Conservation (phyloP, 2,113 vertebrate species). For the Oreochromis spilurus region DNA sequence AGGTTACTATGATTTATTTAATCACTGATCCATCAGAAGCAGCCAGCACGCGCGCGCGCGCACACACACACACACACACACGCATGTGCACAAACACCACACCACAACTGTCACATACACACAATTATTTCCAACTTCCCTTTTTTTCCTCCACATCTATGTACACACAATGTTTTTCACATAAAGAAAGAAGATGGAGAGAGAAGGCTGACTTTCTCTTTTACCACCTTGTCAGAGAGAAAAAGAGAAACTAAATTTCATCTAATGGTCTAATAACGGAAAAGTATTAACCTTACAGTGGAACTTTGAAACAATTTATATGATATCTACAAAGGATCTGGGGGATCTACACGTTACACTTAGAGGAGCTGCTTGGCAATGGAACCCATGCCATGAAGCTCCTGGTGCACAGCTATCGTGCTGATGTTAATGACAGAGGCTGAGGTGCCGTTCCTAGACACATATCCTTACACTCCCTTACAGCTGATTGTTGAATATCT, state of each 20-base stretch:
- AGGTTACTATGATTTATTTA: constrained; percentile 74
- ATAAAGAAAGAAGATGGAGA: not conserved
- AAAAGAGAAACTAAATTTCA: not conserved
- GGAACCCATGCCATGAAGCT: not conserved
- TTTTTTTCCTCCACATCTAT: not conserved
- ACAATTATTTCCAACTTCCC: not conserved
- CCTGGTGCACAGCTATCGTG: not conserved
- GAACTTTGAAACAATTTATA: not conserved
- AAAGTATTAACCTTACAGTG: not conserved
- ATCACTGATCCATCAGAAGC: constrained; percentile 55
- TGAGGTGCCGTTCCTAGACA: not conserved
- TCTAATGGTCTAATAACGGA: not conserved
- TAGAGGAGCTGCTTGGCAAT: not conserved
- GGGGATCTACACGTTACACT: not conserved
- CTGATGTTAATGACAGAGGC: not conserved
- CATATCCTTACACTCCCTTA: not conserved
- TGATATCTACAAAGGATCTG: not conserved
- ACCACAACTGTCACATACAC: not conserved
- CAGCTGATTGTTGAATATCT: not conserved
- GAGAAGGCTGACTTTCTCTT: not conserved
- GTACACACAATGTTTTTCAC: not conserved
- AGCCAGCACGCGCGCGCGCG: not conserved
- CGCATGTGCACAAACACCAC: not conserved
- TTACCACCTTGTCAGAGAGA: not conserved
- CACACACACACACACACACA: not conserved